phyloP scores from a whole-genome alignment of 2,113 vertebrate species.

The Otis tarda region DNA sequence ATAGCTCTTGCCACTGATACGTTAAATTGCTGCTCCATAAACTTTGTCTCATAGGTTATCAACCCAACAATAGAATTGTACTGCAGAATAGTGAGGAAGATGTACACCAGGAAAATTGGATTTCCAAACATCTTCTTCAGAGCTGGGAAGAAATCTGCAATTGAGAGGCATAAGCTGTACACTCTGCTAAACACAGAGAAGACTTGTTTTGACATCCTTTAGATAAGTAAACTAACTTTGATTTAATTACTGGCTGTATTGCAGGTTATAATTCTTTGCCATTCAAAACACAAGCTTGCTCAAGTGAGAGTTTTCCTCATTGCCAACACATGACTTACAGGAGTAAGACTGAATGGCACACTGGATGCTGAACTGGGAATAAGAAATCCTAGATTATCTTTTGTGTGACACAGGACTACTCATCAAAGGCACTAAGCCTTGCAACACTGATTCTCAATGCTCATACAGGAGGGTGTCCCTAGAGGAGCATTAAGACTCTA shows the following conservation, averaged over 20 bases:
- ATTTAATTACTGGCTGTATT: neutral
- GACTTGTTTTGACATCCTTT: neutral
- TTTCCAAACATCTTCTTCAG: conserved; percentile 82
- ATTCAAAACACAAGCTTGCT: neutral
- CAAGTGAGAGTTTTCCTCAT: neutral
- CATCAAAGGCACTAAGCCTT: neutral
- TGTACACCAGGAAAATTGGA: conserved; percentile 77
- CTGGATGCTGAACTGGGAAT: neutral
- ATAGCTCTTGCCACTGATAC: conserved; percentile 85
- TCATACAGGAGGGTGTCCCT: neutral
- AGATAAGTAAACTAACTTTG: neutral
- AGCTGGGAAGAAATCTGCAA: conserved; percentile 82
- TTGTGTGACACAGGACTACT: neutral
- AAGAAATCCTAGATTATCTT: neutral
- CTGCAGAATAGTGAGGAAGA: conserved; percentile 79
- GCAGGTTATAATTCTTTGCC: neutral
- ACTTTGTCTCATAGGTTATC: conserved; percentile 86
- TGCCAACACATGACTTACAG: neutral
- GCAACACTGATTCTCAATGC: neutral
- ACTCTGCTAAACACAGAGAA: conserved; percentile 8
- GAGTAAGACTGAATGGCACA: neutral
- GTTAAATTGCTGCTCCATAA: conserved; percentile 90
- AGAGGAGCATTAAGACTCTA: neutral
- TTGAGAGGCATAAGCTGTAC: conserved; percentile 9
- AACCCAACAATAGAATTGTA: conserved; percentile 83